Evolutionary conservation across 1,140 invertebrate genomes (phyloP).

Genomic region (Bilobella aurantiaca): DNA sequence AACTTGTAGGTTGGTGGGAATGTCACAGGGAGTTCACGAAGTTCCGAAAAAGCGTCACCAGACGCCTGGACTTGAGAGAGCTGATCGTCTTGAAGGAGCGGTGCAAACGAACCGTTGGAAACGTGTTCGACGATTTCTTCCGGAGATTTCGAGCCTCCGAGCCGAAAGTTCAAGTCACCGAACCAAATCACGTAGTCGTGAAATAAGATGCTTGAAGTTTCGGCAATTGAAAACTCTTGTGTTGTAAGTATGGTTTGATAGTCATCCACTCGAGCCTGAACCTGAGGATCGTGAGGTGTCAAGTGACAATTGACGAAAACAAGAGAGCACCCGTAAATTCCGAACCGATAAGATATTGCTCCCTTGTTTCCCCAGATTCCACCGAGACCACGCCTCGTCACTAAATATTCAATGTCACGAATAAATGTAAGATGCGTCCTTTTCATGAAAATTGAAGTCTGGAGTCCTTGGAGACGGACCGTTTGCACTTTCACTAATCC

Average conservation of each 20-base stretch:
- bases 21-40: slow-evolving; percentile 57
- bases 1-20: slow-evolving; percentile 89
- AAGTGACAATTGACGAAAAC: slow-evolving; percentile 81
- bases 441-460: slow-evolving; percentile 63
- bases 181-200: slow-evolving; percentile 96
- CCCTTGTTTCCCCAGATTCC: slow-evolving; percentile 93
- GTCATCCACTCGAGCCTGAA: slow-evolving; percentile 68
- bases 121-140: slow-evolving; percentile 56
- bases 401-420: slow-evolving; percentile 68
- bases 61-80: slow-evolving; percentile 54
- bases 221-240: slow-evolving; percentile 48
- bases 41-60: slow-evolving; percentile 67
- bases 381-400: slow-evolving; percentile 73
- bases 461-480: slow-evolving; percentile 64
- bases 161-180: slow-evolving; percentile 85
- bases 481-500: slow-evolving; percentile 67
- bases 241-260: slow-evolving; percentile 63
- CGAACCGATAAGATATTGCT: slow-evolving; percentile 73
- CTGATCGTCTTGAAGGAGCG: slow-evolving; percentile 62
- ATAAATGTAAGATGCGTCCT: slow-evolving; percentile 66
- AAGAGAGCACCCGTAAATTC: slow-evolving; percentile 71
- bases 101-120: slow-evolving; percentile 51
- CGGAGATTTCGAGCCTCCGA: slow-evolving; percentile 52
- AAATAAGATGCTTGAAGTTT: slow-evolving; percentile 70
- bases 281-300: slow-evolving; percentile 70